These are phyloP conservation scores for Yponomeuta evonymella DNA, from an alignment of 2,888 invertebrate genomes.

Conservation along the genomic window DNA sequence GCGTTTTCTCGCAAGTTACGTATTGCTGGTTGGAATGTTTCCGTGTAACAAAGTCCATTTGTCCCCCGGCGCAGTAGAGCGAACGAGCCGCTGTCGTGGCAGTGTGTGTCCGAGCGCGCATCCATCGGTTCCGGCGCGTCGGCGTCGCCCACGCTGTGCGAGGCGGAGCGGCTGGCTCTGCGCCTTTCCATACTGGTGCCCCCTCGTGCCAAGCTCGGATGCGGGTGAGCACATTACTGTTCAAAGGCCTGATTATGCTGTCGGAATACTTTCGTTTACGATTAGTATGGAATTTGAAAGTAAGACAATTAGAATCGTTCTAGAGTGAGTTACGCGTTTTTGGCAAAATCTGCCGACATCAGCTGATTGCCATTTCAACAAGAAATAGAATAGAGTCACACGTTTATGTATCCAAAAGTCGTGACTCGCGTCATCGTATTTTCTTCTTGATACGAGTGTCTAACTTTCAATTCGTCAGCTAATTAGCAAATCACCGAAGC, in stretches of 20 bases:
- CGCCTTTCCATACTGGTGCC: constrained; percentile 87
- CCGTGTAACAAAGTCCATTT: not conserved
- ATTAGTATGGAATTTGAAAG: too few relatives aligned
- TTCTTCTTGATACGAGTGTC: too few relatives aligned
- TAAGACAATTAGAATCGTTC: too few relatives aligned
- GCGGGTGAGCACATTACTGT: constrained; percentile 77
- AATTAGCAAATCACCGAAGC: too few relatives aligned
- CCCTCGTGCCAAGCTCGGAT: constrained; percentile 88
- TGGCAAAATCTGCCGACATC: too few relatives aligned
- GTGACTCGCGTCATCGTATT: too few relatives aligned
- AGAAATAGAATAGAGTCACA: too few relatives aligned
- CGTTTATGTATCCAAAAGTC: too few relatives aligned
- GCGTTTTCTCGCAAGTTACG: not conserved
- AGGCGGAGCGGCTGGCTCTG: constrained; percentile 77
- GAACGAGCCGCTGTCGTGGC: constrained; percentile 89
- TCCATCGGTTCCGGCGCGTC: constrained; percentile 71
- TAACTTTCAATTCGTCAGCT: too few relatives aligned
- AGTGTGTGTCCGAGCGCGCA: constrained; percentile 80
- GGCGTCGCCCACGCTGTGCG: constrained; percentile 63
- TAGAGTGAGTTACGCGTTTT: too few relatives aligned
- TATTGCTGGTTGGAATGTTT: not conserved
- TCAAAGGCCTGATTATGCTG: too few relatives aligned
- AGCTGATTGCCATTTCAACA: too few relatives aligned
- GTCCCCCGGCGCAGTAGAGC: constrained; percentile 72
- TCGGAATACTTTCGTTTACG: not conserved